phyloP scores from a whole-genome alignment of 2,888 invertebrate species.

The Zaprionus bogoriensis region DNA sequence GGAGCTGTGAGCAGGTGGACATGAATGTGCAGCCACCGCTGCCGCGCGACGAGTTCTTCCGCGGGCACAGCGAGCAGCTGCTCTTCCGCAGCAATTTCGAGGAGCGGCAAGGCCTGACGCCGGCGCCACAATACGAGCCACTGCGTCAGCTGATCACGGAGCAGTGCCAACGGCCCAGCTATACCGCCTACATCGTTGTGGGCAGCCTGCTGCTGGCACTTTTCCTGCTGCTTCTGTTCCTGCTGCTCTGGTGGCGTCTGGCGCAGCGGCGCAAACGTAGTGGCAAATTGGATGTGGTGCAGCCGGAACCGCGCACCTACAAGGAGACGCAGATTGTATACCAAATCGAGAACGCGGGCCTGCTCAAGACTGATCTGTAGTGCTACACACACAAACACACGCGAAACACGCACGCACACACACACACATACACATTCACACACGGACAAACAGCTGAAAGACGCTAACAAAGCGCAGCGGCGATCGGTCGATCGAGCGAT shows the following conservation, averaged over 20 bases:
- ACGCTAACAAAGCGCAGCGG: slow-evolving; percentile 50
- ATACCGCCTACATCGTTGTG: slow-evolving; percentile 83
- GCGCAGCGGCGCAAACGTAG: slow-evolving; percentile 85
- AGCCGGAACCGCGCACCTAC: slow-evolving; percentile 92
- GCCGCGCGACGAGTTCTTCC: slow-evolving; percentile 79
- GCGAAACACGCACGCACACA: slow-evolving; percentile 17
- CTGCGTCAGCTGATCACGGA: slow-evolving; percentile 74
- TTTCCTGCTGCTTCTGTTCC: slow-evolving; percentile 80
- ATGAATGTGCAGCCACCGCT: slow-evolving; percentile 59
- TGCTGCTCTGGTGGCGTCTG: slow-evolving; percentile 83
- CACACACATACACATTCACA: slow-evolving; percentile 21
- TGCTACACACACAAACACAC: slow-evolving; percentile 24
- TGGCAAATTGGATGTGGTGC: slow-evolving; percentile 87
- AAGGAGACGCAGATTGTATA: slow-evolving; percentile 93
- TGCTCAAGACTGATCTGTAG: slow-evolving; percentile 89
- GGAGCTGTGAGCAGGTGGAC: slow-evolving; percentile 76
- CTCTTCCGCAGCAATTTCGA: slow-evolving; percentile 57
- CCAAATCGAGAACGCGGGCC: slow-evolving; percentile 92
- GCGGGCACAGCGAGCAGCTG: slow-evolving; percentile 71
- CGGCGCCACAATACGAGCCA: slow-evolving; percentile 51
- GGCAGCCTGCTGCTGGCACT: slow-evolving; percentile 83
- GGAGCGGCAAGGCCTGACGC: background rate
- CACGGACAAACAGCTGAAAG: slow-evolving; percentile 61
- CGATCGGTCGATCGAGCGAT: background rate
- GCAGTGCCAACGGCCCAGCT: slow-evolving; percentile 75